phyloP scores from a whole-genome alignment of 2,888 invertebrate species.

The Leptinotarsa juncta region DNA sequence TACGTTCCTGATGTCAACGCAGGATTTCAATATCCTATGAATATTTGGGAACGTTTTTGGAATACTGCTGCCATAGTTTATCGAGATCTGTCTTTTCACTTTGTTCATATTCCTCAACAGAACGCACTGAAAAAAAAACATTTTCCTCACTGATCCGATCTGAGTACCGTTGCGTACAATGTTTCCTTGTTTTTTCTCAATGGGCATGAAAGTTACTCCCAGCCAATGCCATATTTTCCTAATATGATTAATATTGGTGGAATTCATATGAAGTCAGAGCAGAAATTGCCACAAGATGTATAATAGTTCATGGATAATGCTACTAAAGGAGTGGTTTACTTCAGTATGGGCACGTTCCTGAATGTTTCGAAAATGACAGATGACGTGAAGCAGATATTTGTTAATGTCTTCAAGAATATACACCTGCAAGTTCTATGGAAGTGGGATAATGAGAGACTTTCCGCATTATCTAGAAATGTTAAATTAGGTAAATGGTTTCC shows the following conservation, averaged over 20 bases:
- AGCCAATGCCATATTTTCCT: slow-evolving; percentile 68
- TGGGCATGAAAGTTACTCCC: slow-evolving; percentile 68
- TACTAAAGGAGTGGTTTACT: slow-evolving; percentile 69
- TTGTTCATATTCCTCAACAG: slow-evolving; percentile 48
- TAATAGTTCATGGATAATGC: slow-evolving; percentile 69
- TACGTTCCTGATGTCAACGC: slow-evolving; percentile 67
- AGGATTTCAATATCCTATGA: slow-evolving; percentile 64
- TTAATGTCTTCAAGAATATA: slow-evolving; percentile 70
- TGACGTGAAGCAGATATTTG: slow-evolving; percentile 68
- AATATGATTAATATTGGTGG: slow-evolving; percentile 72
- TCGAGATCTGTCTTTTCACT: slow-evolving; percentile 41
- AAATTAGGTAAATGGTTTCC: slow-evolving; percentile 75
- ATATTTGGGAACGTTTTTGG: slow-evolving; percentile 68
- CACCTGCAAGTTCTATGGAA: slow-evolving; percentile 78
- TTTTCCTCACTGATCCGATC: slow-evolving; percentile 53
- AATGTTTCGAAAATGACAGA: slow-evolving; percentile 68
- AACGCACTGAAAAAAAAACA: slow-evolving; percentile 53
- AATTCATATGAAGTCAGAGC: slow-evolving; percentile 62
- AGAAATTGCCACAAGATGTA: slow-evolving; percentile 63
- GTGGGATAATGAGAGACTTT: slow-evolving; percentile 67
- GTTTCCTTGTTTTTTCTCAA: slow-evolving; percentile 56
- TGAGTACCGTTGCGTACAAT: slow-evolving; percentile 51
- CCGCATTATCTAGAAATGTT: slow-evolving; percentile 66
- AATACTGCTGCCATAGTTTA: slow-evolving; percentile 63
- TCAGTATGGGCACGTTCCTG: slow-evolving; percentile 73